phyloP scores from a whole-genome alignment of 2,888 invertebrate species.

The Ferrisia virgata region DNA sequence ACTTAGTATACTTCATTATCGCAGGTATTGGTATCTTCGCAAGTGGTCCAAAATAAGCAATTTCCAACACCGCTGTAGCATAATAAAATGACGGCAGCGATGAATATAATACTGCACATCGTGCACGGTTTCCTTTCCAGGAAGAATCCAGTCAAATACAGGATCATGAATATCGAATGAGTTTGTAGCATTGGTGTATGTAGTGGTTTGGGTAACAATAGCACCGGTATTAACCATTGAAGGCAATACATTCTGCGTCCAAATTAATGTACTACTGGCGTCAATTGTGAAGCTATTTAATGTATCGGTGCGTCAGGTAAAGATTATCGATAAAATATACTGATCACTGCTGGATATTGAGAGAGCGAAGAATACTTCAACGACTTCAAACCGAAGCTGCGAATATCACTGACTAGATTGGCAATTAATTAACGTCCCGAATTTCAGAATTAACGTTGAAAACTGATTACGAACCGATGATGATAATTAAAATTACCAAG shows the following conservation, averaged over 20 bases:
- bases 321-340: background rate
- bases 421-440: no score
- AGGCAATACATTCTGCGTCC: conserved; percentile 79
- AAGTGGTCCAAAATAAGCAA: conserved; percentile 86
- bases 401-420: background rate
- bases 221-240: conserved; percentile 94
- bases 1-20: conserved; percentile 54
- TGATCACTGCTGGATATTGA: background rate
- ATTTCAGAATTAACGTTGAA: background rate
- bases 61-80: conserved; percentile 96
- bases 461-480: background rate
- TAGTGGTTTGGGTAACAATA: conserved; percentile 94
- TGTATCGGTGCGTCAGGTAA: no score
- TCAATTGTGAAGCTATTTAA: background rate
- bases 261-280: background rate
- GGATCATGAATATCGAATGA: conserved; percentile 94
- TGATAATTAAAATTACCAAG: background rate
- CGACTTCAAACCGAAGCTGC: background rate
- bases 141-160: conserved; percentile 95
- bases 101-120: conserved; percentile 91
- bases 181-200: conserved; percentile 94
- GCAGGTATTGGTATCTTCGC: conserved; percentile 63
- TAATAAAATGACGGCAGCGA: conserved; percentile 86
- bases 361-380: background rate
- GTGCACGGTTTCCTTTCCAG: conserved; percentile 95